These are phyloP conservation scores for Endotricha flammealis DNA, from an alignment of 2,888 invertebrate genomes.

Conservation along the genomic window DNA sequence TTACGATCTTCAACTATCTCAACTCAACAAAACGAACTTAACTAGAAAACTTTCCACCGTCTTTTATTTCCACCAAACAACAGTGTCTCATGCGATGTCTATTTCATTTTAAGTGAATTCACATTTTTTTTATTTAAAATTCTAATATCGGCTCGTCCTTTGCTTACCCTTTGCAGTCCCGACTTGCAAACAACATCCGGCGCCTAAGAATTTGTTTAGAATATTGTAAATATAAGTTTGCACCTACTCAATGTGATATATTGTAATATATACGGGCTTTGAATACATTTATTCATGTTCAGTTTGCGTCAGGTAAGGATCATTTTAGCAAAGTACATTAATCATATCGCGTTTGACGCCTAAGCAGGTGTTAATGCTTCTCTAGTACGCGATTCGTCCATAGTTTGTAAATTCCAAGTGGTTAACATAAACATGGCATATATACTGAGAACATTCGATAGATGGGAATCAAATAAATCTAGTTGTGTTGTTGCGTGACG, in stretches of 20 bases:
- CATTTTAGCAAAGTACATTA: background rate
- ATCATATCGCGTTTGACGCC: background rate
- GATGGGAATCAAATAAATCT: too few species aligned
- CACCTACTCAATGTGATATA: conserved; percentile 11
- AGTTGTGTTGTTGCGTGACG: too few species aligned
- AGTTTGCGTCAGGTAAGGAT: conserved; percentile 4
- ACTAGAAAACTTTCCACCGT: background rate
- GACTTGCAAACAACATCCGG: conserved; percentile 56
- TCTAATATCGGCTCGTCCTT: conserved; percentile 61
- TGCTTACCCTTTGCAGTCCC: conserved; percentile 48
- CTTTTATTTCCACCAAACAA: conserved; percentile 2
- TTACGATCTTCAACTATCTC: too few species aligned
- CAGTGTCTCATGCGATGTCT: background rate
- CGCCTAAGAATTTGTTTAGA: conserved; percentile 25
- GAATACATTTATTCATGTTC: conserved; percentile 3
- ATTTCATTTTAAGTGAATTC: conserved; percentile 19
- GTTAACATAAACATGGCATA: too few species aligned
- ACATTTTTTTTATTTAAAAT: conserved; percentile 37
- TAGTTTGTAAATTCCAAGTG: too few species aligned
- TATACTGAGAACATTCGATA: too few species aligned
- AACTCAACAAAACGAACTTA: too few species aligned
- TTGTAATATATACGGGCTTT: background rate
- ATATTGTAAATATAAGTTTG: conserved; percentile 12
- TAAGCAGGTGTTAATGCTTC: conserved; percentile 1
- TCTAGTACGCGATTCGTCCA: background rate